These are phyloP conservation scores for Psittacus erithacus DNA, from an alignment of 2,113 vertebrate genomes.

Conservation along the genomic window DNA sequence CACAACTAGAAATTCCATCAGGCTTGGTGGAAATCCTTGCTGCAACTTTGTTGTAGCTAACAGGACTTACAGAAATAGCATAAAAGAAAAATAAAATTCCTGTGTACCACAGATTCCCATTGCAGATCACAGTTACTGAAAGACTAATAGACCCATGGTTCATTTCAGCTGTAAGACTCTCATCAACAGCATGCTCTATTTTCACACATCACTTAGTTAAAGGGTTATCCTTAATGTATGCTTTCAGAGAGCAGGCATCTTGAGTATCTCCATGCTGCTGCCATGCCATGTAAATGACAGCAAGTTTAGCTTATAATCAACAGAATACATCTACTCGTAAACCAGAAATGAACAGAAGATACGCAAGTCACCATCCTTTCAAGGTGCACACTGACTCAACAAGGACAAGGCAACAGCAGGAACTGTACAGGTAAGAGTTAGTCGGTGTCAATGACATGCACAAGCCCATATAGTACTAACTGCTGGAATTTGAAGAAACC, in stretches of 20 bases:
- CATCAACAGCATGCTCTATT: rapidly evolving
- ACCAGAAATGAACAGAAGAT: neutral
- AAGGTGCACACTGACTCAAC: neutral
- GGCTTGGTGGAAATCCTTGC: neutral
- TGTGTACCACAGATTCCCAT: neutral
- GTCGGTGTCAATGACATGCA: rapidly evolving
- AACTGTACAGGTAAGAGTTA: neutral
- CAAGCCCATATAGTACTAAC: neutral
- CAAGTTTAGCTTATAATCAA: neutral
- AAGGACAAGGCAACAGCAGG: neutral
- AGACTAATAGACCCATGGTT: neutral
- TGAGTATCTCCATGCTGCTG: neutral
- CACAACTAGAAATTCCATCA: neutral
- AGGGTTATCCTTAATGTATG: neutral
- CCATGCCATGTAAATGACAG: neutral
- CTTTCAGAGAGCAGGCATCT: neutral
- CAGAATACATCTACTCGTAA: neutral
- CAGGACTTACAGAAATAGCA: neutral
- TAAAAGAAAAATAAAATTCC: neutral
- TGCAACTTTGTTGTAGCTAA: neutral
- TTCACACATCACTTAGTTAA: neutral
- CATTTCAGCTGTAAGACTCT: neutral
- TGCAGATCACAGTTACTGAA: neutral
- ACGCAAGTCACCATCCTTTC: neutral
- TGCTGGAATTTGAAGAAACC: neutral